Evolutionary conservation across 2,797 vertebrate species (phyloP).

Genomic region (Enteromius argenteus): DNA sequence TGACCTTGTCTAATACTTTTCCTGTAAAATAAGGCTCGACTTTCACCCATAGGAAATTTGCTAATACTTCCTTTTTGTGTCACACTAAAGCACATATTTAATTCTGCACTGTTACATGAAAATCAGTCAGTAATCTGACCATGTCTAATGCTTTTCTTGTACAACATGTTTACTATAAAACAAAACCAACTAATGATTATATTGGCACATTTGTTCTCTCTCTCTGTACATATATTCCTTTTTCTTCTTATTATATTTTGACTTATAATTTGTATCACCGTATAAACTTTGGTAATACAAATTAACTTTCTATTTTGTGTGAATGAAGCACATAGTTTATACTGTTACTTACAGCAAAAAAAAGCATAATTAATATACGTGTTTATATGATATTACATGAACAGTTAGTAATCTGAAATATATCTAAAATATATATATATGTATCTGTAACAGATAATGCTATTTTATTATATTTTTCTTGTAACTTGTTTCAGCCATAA

Average conservation of each 20-base stretch:
- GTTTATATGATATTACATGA: neutral
- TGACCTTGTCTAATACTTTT: neutral
- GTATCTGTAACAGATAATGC: neutral
- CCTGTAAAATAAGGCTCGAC: neutral
- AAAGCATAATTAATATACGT: neutral
- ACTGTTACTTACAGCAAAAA: neutral
- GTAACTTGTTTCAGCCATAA: neutral
- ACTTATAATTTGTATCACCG: neutral
- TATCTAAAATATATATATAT: no score
- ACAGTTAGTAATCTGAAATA: neutral
- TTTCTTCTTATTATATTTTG: neutral
- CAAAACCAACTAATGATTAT: neutral
- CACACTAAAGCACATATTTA: neutral
- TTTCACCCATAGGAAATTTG: neutral
- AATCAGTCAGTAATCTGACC: neutral
- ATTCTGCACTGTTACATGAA: neutral
- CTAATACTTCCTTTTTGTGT: constrained; percentile 12
- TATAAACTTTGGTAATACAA: neutral
- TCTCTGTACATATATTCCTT: neutral
- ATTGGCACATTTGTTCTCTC: neutral
- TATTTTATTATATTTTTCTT: neutral
- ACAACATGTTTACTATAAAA: neutral
- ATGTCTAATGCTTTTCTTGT: neutral
- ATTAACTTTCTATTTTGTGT: neutral
- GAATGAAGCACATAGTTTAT: neutral